Base-by-base conservation (phyloP, 92 coral and sea anemone species). In the Metridium senile region DNA sequence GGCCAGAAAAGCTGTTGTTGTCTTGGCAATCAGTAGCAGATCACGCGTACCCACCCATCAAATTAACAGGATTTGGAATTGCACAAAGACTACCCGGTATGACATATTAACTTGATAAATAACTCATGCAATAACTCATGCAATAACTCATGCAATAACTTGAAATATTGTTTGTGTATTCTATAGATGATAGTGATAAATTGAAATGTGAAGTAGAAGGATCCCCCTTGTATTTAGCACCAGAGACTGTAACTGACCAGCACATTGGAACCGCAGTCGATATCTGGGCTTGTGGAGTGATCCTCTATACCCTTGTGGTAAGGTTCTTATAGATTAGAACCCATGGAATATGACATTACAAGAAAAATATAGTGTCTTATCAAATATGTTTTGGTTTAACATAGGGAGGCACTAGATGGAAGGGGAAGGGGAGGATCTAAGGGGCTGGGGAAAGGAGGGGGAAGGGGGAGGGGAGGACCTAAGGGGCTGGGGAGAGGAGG, bases 201-300 rank as follows among this genome's bases (percentile, higher is more conserved):
- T 1, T 91, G 0, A 33, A 32, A 30, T 91, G 97, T 57, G 80
- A 74, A 27, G 43, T 82, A 61, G 85, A 86, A 35, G 97, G 93
- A 1, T 91, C 93, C 0, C 97, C 97, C 1, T 71, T 91, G 10
- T 91, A 91, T 43, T 85, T 91, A 17, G 93, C 97, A 29, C 97
- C 97, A 30, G 97, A 88, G 74, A 78, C 79, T 6, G 69, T 91
- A 21, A 80, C 85, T 20, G 78, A 59, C 46, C 81, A 86, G 53
- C 91, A 90, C 10, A 80, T 82, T 67, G 90, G 93, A 6, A 63
- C 82, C 54, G 84, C 89, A 21, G 97, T 91, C 4, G 97, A 88
- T 54, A 64, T 91, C 25, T 91, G 97, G 97, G 93, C 91, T 20
- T 91, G 97, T 70, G 97, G 89, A 39, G 93, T 88, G 21, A 89